Base-by-base conservation (phyloP, 1,140 invertebrate species). In the Dryas iulia region DNA sequence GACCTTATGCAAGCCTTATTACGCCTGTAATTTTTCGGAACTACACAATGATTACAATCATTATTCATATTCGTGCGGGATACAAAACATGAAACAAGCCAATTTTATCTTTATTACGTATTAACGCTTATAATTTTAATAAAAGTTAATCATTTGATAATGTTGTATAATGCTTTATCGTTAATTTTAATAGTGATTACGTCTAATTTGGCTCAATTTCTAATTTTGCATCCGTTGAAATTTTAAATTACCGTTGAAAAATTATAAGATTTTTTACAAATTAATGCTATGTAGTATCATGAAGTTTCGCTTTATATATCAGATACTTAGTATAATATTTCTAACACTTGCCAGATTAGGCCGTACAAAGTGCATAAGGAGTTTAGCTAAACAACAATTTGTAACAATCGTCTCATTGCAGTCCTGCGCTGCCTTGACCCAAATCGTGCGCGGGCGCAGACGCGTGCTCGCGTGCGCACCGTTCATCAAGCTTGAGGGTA, bases 391-490 rank as follows among this genome's bases (percentile, higher is more conserved):
- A 68, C 26, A 39, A 65, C 66, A 83, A 87, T 83, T 84, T 89
- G 82, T 82, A 80, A 74, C 79, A 82, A 84, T 83, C 77, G 66
- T 74, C 72, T 71, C 69, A 39, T 66, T 69, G 70, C 76, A 66
- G 65, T 72, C 74, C 76, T 69, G 73, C 26, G 57, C 39, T 66
- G 69, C 78, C 78, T 79, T 79, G 75, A 77, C 78, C 73, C 47
- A 73, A 77, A 75, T 79, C 73, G 75, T 75, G 73, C 58, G 31
- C 62, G 21, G 57, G 67, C 66, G 62, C 58, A 52, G 71, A 69
- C 66, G 69, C 74, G 72, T 72, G 73, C 70, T 77, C 76, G 73
- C 76, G 76, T 75, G 76, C 70, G 67, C 63, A 39, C 67, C 69
- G 72, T 66, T 74, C 73, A 72, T 71, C 70, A 67, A 60, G 33